Evolutionary conservation across 2,113 vertebrate genomes (phyloP), one percentile per base, ranked within the genome.

Genomic region (Gadus chalcogrammus): DNA sequence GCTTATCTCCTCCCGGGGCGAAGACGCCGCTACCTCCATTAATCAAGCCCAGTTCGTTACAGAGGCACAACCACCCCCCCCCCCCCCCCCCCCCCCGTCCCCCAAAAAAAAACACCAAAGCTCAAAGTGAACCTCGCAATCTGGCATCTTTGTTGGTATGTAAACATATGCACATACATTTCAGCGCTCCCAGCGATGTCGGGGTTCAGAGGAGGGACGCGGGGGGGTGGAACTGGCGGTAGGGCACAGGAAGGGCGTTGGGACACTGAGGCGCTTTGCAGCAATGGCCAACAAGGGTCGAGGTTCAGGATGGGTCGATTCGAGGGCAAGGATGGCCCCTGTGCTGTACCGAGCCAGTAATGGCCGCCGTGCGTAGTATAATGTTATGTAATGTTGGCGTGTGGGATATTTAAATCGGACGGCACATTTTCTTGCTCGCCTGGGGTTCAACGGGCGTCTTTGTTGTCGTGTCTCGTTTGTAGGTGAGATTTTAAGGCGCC

Each of bases 151-250:
- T 78, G 71, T 86, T 87, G 82, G 71, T 77, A 83, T 87, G 76
- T 82, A 82, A 82, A 89, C 80, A 78, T 79, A 83, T 89, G 82
- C 81, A 88, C 86, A 87, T 85, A 83, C 75, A 85, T 86, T 86
- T 82, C 2, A 71, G 48, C 48, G 75, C 65, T 64, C 31, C 48
- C 38, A 7, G 35, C 31, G 69, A 24, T 60, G 15, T 71, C 70
- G 81, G 81, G 78, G 75, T 82, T 85, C 81, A 85, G 76, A 80
- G 86, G 85, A 81, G 82, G 84, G 79, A 72, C 12, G 9, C 42
- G 2, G 42, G n/a, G n/a, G 15, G n/a, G 16, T 35, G 6, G 31
- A 4, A 35, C 6, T 4, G 16, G 15, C 55, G 9, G 15, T 6
- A 17, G 55, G 55, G 15, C 55, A 16, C 0, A 58, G 55, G 15